Evolutionary conservation across 2,888 invertebrate species (phyloP).

Genomic region (Protula sp.): DNA sequence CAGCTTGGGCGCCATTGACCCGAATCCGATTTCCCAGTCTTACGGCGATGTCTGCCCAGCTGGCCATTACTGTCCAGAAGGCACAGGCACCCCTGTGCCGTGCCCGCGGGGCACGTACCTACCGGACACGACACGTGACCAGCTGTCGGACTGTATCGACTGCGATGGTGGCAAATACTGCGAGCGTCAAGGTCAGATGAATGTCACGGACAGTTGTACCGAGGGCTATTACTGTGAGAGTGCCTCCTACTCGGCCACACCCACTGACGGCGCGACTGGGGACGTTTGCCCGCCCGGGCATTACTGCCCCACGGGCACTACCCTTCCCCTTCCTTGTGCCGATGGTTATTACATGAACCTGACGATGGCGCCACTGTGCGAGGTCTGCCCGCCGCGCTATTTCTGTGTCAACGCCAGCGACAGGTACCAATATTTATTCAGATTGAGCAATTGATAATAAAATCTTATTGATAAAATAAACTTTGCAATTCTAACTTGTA

Average conservation of each 20-base stretch:
- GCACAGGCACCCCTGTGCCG: conserved; percentile 36
- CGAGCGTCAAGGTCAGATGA: conserved; percentile 32
- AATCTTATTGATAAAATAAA: no score
- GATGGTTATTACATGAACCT: conserved; percentile 51
- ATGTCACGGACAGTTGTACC: conserved; percentile 41
- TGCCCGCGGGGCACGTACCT: conserved; percentile 39
- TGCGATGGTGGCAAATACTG: conserved; percentile 47
- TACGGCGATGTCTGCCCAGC: conserved; percentile 43
- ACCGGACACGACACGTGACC: conserved; percentile 26
- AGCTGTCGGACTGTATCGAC: conserved; percentile 32
- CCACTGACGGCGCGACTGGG: conserved; percentile 45
- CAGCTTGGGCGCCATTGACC: conserved; percentile 33
- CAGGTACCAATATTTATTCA: no score
- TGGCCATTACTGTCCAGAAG: conserved; percentile 43
- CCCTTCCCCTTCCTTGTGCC: conserved; percentile 36
- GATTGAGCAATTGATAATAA: no score
- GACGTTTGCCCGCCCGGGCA: conserved; percentile 43
- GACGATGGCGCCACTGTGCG: conserved; percentile 40
- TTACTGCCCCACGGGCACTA: conserved; percentile 39
- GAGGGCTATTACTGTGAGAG: conserved; percentile 32
- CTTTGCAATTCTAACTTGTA: no score
- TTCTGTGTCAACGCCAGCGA: conserved; percentile 49
- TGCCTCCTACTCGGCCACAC: conserved; percentile 33
- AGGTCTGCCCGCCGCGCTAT: conserved; percentile 41
- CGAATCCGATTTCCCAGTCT: conserved; percentile 27